Evolutionary conservation across 1,140 invertebrate species (phyloP).

Genomic region (Pseudomyrmex pallidus): DNA sequence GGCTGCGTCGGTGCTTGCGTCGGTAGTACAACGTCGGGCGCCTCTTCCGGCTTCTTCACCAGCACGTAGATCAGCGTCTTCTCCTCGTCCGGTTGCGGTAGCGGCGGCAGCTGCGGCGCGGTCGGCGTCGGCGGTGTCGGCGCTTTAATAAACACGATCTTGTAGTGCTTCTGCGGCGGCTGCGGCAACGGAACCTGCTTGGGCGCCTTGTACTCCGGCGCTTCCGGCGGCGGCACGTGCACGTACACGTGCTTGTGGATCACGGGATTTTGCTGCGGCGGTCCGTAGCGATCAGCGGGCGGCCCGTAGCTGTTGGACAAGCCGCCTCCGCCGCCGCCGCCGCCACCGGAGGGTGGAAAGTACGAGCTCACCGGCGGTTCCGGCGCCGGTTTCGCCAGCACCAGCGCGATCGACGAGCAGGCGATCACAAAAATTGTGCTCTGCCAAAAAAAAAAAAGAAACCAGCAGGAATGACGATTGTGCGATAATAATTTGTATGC

Average conservation of each 20-base stretch:
- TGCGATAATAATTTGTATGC: background rate
- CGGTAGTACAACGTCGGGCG: slow-evolving; percentile 91
- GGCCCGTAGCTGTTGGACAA: slow-evolving; percentile 83
- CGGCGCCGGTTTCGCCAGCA: slow-evolving; percentile 75
- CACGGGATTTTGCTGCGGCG: slow-evolving; percentile 90
- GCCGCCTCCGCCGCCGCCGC: slow-evolving; percentile 53
- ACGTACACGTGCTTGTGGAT: slow-evolving; percentile 95
- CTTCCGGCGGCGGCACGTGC: slow-evolving; percentile 93
- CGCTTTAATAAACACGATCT: slow-evolving; percentile 95
- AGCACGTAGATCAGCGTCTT: slow-evolving; percentile 96
- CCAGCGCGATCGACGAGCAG: slow-evolving; percentile 62
- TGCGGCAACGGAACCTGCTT: slow-evolving; percentile 84
- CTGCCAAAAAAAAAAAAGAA: slow-evolving; percentile 4
- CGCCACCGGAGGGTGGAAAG: slow-evolving; percentile 77
- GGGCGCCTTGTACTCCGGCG: slow-evolving; percentile 89
- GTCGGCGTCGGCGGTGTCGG: slow-evolving; percentile 92
- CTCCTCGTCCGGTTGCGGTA: slow-evolving; percentile 92
- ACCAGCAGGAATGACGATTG: background rate
- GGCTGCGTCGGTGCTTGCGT: slow-evolving; percentile 92
- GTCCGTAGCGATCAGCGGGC: slow-evolving; percentile 87
- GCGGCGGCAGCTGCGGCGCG: slow-evolving; percentile 89
- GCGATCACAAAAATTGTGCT: slow-evolving; percentile 39
- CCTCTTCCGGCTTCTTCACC: slow-evolving; percentile 94
- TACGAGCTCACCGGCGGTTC: slow-evolving; percentile 78
- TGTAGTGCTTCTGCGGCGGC: slow-evolving; percentile 94